A percentile compares a stretch with the other conserved stretches of the same genome.
phyloP scores from a whole-genome alignment of 2,797 vertebrate species.

The Heteromormyrus szaboi region DNA sequence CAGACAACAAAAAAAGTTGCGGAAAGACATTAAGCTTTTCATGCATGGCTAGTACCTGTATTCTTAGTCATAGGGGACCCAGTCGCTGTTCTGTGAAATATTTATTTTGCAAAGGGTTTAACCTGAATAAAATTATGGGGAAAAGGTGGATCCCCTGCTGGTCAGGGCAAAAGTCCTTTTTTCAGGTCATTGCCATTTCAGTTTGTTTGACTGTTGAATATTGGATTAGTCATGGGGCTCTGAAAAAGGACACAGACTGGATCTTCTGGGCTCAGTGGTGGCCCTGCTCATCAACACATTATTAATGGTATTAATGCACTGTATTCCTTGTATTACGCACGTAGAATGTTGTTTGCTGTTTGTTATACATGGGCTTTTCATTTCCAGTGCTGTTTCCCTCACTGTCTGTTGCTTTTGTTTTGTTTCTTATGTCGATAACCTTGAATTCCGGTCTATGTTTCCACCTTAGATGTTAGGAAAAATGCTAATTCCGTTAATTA shows the following conservation, averaged over 20 bases:
- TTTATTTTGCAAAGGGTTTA: neutral
- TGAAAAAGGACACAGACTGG: neutral
- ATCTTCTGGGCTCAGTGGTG: neutral
- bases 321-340: neutral
- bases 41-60: neutral
- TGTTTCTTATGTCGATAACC: neutral
- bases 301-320: neutral
- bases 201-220: slow-evolving; percentile 4
- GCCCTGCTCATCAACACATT: neutral
- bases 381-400: neutral
- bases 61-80: neutral
- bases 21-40: neutral
- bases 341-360: neutral
- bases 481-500: neutral
- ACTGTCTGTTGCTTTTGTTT: neutral
- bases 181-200: neutral
- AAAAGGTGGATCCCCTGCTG: neutral
- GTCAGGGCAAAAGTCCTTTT: neutral
- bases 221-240: neutral
- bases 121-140: neutral
- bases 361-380: neutral
- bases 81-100: neutral
- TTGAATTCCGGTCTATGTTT: neutral
- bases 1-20: neutral
- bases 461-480: neutral